Evolutionary conservation across 2,113 vertebrate genomes (phyloP).

Genomic region (Egretta garzetta): DNA sequence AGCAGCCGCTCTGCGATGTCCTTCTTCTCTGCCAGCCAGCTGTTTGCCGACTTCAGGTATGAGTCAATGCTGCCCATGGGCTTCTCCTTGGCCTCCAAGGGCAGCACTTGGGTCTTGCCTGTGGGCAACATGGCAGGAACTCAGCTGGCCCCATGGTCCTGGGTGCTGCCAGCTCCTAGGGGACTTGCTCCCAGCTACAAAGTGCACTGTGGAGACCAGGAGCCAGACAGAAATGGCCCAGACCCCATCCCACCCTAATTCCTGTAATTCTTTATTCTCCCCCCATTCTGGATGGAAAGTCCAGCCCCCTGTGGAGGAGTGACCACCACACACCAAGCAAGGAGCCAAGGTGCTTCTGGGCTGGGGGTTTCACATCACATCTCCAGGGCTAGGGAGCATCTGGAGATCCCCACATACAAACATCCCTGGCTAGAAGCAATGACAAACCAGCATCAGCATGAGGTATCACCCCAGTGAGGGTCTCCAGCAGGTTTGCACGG

Average conservation of each 20-base stretch:
- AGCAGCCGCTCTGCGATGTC: conserved; percentile 90
- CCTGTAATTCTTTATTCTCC: not conserved
- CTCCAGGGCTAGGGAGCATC: not conserved
- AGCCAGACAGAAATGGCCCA: not conserved
- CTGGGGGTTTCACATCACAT: not conserved
- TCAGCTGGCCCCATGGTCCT: accelerated
- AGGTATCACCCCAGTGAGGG: accelerated
- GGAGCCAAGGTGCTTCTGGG: not conserved
- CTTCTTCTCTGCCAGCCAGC: conserved; percentile 92
- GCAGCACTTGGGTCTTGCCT: conserved; percentile 84
- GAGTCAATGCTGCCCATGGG: conserved; percentile 81
- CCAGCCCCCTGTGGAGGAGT: accelerated
- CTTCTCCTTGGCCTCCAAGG: conserved; percentile 82
- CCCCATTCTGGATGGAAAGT: not conserved
- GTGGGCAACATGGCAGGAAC: not conserved
- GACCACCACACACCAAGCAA: not conserved
- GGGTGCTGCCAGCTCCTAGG: not conserved
- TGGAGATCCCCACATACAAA: accelerated
- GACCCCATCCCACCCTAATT: not conserved
- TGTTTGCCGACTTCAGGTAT: conserved; percentile 90
- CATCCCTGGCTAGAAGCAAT: not conserved
- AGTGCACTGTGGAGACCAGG: accelerated
- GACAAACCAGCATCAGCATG: not conserved
- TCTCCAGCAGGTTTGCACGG: not conserved
- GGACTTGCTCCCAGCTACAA: not conserved